Evolutionary conservation across 2,888 invertebrate species (phyloP), one percentile per base, ranked within the genome.

Genomic region (Zhuqinia jingwanae): DNA sequence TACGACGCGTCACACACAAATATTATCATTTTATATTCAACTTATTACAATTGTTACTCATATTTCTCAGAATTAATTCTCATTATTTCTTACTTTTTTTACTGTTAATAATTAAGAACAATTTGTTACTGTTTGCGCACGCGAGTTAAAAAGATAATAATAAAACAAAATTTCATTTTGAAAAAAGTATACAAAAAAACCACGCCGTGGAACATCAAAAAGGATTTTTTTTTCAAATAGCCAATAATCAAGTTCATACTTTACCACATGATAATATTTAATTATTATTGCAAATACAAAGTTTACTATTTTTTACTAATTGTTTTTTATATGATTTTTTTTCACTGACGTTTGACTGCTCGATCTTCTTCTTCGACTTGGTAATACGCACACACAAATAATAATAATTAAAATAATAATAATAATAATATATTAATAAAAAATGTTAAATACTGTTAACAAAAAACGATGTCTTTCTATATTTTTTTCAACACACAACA

Each of bases 391-490:
- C 60, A 60, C 60, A 68, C 68, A 73, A 47, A 63, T 36, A 63
- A 63, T 36, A 63, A 63, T 63, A 36, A 63, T 36, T 36, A 36
- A 6, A 36, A 36, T 36, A 36, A 36, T 36, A 60, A 60, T 73
- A 60, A 60, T 60, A 60, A 60, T 75, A 75, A 75, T 27, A 78
- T 70, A 78, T 78, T 84, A 84, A 84, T 84, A 58, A 83, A 78
- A 78, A 84, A 68, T 68, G 78, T 84, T 84, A 84, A 84, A 84
- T 84, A 84, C 84, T 84, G 84, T 84, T 84, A 84, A 84, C 84
- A 78, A 84, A 82, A 84, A 77, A 77, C 65, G 77, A 63, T 27
- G 65, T 60, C 15, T 68, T 73, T 30, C 70, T 58, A 56, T 70
- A 84, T 6, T 36, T 8, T 36, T 8, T 36, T 8, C 3, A 36